Percentiles rank a stretch among this genome's conserved stretches.
Conservation (phyloP, 2,888 invertebrate species). For the Notodonta dromedarius region DNA sequence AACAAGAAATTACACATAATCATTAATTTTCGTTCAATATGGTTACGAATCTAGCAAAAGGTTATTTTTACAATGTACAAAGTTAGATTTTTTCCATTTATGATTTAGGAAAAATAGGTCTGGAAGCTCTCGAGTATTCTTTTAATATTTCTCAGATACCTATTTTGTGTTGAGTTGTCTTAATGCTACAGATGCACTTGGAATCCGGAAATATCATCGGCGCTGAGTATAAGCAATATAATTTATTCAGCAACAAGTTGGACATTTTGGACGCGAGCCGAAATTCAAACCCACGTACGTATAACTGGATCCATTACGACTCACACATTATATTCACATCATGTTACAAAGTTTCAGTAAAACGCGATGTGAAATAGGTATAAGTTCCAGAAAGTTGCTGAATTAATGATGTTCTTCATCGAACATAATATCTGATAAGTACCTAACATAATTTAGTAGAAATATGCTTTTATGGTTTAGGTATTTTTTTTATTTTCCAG, state of each 20-base stretch:
- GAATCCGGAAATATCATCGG: constrained; percentile 8
- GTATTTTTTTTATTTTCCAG: no score
- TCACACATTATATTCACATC: constrained; percentile 16
- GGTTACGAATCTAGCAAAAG: background rate
- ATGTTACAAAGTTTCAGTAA: constrained; percentile 6
- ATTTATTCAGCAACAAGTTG: constrained; percentile 21
- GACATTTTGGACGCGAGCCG: constrained; percentile 33
- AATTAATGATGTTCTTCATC: no score
- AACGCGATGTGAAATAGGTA: background rate
- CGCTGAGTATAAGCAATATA: constrained; percentile 8
- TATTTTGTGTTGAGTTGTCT: background rate
- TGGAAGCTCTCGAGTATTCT: background rate
- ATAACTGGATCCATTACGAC: constrained; percentile 21
- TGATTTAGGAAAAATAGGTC: background rate
- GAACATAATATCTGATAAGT: no score
- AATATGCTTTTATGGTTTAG: no score
- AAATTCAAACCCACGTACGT: constrained; percentile 27
- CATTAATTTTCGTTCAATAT: background rate
- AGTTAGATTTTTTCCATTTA: background rate
- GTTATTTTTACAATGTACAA: background rate
- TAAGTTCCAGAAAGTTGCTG: no score
- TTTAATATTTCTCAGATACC: background rate
- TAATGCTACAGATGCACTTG: background rate
- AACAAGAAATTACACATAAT: no score
- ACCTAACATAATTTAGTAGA: no score